phyloP scores from a whole-genome alignment of 1,140 invertebrate species.

The Trissolcus basalis region DNA sequence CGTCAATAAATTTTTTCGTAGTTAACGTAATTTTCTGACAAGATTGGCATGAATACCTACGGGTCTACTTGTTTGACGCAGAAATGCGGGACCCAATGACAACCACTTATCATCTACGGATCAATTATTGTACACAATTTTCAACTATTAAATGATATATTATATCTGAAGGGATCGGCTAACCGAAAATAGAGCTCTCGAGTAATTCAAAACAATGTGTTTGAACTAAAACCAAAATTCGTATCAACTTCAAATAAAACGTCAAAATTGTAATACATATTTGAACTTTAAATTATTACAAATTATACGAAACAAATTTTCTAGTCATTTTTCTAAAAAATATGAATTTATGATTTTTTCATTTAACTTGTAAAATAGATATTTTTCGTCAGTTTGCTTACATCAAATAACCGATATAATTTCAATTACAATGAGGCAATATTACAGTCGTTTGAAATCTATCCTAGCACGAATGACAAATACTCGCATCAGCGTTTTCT shows the following conservation, averaged over 20 bases:
- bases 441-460: constrained; percentile 33
- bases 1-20: constrained; percentile 50
- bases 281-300: too few relatives aligned
- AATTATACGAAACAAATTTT: too few relatives aligned
- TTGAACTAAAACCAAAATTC: too few relatives aligned
- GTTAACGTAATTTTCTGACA: constrained; percentile 55
- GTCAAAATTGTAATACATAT: too few relatives aligned
- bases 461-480: constrained; percentile 28
- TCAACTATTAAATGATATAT: constrained; percentile 44
- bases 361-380: too few relatives aligned
- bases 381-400: constrained; percentile 16
- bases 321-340: too few relatives aligned
- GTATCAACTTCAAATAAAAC: too few relatives aligned
- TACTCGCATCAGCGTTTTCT: constrained; percentile 47
- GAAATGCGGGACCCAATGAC: constrained; percentile 61
- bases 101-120: constrained; percentile 37
- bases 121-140: constrained; percentile 60
- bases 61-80: constrained; percentile 51
- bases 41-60: constrained; percentile 58
- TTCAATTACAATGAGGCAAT: constrained; percentile 41
- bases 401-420: constrained; percentile 30
- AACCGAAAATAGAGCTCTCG: too few relatives aligned
- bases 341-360: too few relatives aligned
- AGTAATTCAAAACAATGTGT: too few relatives aligned
- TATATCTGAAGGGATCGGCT: too few relatives aligned